phyloP scores from a whole-genome alignment of 2,888 invertebrate genomes.

The Odontocolon sp. region DNA sequence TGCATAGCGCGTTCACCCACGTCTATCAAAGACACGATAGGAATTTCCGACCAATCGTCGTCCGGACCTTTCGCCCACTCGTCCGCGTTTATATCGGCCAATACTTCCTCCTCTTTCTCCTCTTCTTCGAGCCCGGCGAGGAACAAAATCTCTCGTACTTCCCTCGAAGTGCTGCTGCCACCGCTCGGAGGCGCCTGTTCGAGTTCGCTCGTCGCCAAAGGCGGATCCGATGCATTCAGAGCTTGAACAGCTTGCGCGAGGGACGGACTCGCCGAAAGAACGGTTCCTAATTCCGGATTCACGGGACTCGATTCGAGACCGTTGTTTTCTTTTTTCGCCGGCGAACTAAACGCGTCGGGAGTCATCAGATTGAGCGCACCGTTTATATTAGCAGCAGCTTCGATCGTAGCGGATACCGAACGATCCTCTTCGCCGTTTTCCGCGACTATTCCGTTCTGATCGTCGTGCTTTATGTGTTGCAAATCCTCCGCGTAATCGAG shows the following conservation, averaged over 20 bases:
- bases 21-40: slow-evolving; percentile 76
- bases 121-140: slow-evolving; percentile 82
- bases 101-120: slow-evolving; percentile 68
- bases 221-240: slow-evolving; percentile 72
- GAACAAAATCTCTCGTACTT: slow-evolving; percentile 93
- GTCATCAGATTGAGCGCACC: slow-evolving; percentile 89
- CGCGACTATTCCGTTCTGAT: slow-evolving; percentile 74
- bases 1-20: slow-evolving; percentile 64
- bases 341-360: slow-evolving; percentile 91
- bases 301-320: slow-evolving; percentile 75
- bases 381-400: slow-evolving; percentile 75
- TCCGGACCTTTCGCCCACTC: slow-evolving; percentile 62
- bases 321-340: slow-evolving; percentile 81
- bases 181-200: slow-evolving; percentile 84
- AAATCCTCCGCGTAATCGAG: slow-evolving; percentile 74
- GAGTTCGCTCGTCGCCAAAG: slow-evolving; percentile 71
- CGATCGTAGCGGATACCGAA: slow-evolving; percentile 76
- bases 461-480: slow-evolving; percentile 70
- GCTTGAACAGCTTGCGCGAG: slow-evolving; percentile 75
- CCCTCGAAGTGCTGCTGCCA: slow-evolving; percentile 94
- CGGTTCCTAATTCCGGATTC: slow-evolving; percentile 75
- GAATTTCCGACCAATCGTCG: slow-evolving; percentile 81
- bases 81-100: slow-evolving; percentile 66
- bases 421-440: slow-evolving; percentile 73
- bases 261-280: slow-evolving; percentile 74